Percentiles rank a stretch among this genome's conserved stretches.
Evolutionary conservation across 2,113 vertebrate genomes (phyloP).

Genomic region (western clawed frog (Xenopus tropicalis)): DNA sequence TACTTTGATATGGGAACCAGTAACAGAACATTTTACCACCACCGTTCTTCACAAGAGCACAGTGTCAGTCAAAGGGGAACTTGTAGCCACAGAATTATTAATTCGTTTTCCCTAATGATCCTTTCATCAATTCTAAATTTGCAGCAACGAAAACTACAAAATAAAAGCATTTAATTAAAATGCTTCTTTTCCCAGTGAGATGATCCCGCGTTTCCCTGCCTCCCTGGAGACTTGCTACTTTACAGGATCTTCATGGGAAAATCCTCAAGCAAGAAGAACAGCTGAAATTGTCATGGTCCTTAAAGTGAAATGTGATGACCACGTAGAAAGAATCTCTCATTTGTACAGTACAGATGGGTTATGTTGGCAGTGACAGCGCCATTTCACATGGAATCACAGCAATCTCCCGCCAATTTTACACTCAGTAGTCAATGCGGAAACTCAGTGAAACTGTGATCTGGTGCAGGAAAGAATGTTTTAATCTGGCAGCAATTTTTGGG

Average conservation of each 20-base stretch:
- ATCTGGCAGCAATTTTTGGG: too few species aligned
- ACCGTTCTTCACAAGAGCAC: too few species aligned
- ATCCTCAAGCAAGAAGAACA: conserved; percentile 12
- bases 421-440: neutral
- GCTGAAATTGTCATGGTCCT: conserved; percentile 18
- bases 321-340: conserved; percentile 2
- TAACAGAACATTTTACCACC: too few species aligned
- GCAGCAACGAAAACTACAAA: too few species aligned
- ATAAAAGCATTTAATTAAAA: too few species aligned
- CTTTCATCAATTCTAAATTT: too few species aligned
- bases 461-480: too few species aligned
- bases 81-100: too few species aligned
- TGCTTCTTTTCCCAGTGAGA: conserved; percentile 5
- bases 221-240: conserved; percentile 23
- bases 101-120: too few species aligned
- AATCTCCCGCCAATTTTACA: conserved; percentile 1
- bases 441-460: neutral
- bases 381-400: neutral
- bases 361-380: neutral
- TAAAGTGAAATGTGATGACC: conserved; percentile 1
- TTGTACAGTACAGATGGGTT: conserved; percentile 20
- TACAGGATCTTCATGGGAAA: conserved; percentile 40
- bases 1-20: too few species aligned
- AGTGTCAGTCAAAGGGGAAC: too few species aligned
- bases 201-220: conserved; percentile 18